phyloP scores from a whole-genome alignment of 1,140 invertebrate genomes.

The Bombus huntii region DNA sequence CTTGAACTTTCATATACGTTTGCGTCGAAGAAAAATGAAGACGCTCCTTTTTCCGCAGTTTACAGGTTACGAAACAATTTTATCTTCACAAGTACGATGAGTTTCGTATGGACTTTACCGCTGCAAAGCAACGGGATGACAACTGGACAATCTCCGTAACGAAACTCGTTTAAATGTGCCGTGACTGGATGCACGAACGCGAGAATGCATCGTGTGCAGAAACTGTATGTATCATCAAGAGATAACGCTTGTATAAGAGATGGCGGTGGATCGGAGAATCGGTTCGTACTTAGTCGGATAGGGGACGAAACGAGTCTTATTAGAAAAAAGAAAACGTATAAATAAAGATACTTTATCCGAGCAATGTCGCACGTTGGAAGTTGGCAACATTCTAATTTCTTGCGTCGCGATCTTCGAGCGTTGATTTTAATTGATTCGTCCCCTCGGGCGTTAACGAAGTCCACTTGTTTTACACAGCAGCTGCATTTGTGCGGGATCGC shows the following conservation, averaged over 20 bases:
- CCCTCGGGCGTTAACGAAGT: constrained; percentile 31
- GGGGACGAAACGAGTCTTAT: background rate
- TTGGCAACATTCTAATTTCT: background rate
- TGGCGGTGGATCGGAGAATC: background rate
- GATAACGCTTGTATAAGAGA: constrained; percentile 21
- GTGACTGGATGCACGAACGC: constrained; percentile 42
- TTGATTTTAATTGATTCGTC: constrained; percentile 24
- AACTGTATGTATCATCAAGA: background rate
- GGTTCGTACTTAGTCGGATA: background rate
- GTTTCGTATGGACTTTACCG: background rate
- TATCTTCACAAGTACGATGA: background rate
- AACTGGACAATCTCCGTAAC: constrained; percentile 72
- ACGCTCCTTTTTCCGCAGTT: too few species aligned
- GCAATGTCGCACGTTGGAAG: background rate
- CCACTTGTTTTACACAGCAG: background rate
- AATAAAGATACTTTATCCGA: background rate
- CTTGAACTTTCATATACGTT: background rate
- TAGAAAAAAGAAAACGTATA: background rate
- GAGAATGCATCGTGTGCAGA: constrained; percentile 5
- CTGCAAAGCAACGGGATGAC: constrained; percentile 58
- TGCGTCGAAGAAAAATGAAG: background rate
- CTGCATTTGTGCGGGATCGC: background rate
- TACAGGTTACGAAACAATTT: constrained; percentile 12
- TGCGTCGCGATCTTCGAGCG: too few species aligned
- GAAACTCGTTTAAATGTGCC: constrained; percentile 61